Base-by-base conservation (phyloP, 1,140 invertebrate species). In the Lethrus apterus region DNA sequence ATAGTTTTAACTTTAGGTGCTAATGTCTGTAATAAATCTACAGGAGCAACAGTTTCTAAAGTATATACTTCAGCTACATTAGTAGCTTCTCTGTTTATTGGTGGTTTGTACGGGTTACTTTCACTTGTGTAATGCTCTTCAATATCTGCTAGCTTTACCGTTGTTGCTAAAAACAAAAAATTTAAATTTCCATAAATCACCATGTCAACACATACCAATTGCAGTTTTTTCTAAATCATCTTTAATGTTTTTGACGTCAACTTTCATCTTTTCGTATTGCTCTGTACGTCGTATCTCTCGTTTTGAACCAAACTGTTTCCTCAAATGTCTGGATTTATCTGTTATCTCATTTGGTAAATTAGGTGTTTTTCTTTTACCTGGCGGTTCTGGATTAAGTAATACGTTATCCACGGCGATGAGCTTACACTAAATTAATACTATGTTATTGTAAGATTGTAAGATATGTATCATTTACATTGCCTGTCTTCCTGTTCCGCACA, bases 271-370 rank as follows among this genome's bases (percentile, higher is more conserved):
- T 54, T 75, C 71, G 34, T 51, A 60, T 24, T 73, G 69, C 56
- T 74, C 70, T 0, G 67, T 72, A 54, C 56, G 57, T 47, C 70
- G 52, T 58, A 70, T 74, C 0, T 56, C 51, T 51, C 65, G 68
- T 45, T 76, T 75, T 0, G 73, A 74, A 34, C 73, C 73, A 63
- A 76, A 76, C 38, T 72, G 52, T 61, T 71, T 75, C 30, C 70
- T 69, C 7, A 76, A 58, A 4, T 62, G 55, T 18, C 19, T n/a
- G n/a, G n/a, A n/a, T n/a, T 19, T 19, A 46, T 35, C 9, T 34
- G 23, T 34, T 36, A 34, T 8, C 18, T 42, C 8, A 8, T 21
- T 21, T 33, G 18, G 15, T 30, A 40, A n/a, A n/a, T n/a, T n/a
- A n/a, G n/a, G n/a, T n/a, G n/a, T n/a, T n/a, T n/a, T n/a, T n/a